These are phyloP conservation scores for Sympetrum striolatum DNA, from an alignment of 2,888 invertebrate genomes.

Conservation along the genomic window DNA sequence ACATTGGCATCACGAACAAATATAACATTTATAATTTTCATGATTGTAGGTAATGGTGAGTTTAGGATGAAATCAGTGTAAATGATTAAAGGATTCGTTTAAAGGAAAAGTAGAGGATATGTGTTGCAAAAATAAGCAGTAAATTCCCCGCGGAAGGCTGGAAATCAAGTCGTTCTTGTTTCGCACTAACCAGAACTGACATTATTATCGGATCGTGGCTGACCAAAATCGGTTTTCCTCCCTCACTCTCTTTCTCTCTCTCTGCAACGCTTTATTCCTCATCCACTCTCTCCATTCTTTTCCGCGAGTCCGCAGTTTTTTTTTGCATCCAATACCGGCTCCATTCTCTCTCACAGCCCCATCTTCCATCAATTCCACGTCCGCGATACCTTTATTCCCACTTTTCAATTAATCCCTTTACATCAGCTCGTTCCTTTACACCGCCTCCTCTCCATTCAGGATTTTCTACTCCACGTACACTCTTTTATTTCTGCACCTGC, in stretches of 20 bases:
- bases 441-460: not conserved
- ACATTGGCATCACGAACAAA: too few species aligned
- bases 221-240: not conserved
- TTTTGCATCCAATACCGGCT: not conserved
- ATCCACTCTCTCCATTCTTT: too few species aligned
- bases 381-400: not conserved
- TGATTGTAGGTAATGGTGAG: too few species aligned
- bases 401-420: not conserved
- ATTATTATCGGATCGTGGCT: not conserved
- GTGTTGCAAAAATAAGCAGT: too few species aligned
- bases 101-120: too few species aligned
- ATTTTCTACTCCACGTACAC: not conserved
- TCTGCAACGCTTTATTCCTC: not conserved
- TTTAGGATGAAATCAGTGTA: too few species aligned
- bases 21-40: too few species aligned
- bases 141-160: too few species aligned
- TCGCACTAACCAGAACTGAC: not conserved
- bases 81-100: too few species aligned
- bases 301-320: too few species aligned
- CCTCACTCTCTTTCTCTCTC: not conserved
- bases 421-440: not conserved
- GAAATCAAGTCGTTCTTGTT: not conserved
- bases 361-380: not conserved
- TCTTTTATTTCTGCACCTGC: not conserved
- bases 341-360: not conserved